A percentile compares a stretch with the other conserved stretches of the same genome.
Evolutionary conservation across 2,888 invertebrate species (phyloP).

Genomic region (Craniophora ligustri): DNA sequence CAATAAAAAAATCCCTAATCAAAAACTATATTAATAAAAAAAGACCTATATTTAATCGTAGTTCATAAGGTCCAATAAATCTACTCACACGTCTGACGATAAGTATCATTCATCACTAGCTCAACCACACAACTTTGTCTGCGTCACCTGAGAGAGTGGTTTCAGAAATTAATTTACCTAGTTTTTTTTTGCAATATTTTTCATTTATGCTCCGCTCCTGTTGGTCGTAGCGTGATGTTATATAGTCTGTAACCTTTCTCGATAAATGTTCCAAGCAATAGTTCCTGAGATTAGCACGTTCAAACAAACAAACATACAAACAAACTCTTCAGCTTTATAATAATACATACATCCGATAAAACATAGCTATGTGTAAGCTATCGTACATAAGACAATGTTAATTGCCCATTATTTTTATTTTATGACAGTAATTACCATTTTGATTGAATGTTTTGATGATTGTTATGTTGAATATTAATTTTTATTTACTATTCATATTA

Average conservation of each 20-base stretch:
- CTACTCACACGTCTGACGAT: neutral
- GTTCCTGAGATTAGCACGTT: neutral
- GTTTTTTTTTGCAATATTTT: no score
- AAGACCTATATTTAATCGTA: no score
- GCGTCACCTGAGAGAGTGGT: no score
- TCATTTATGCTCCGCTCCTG: no score
- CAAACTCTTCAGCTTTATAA: no score
- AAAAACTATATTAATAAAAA: no score
- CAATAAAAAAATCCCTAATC: no score
- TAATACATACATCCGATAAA: neutral
- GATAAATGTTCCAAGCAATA: neutral
- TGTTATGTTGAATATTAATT: conserved; percentile 8
- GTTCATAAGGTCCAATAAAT: neutral
- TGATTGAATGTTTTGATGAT: conserved; percentile 27
- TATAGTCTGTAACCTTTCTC: no score
- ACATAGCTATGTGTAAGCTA: neutral
- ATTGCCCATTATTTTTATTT: conserved; percentile 23
- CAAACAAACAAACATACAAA: neutral
- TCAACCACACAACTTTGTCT: no score
- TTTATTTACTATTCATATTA: conserved; percentile 12
- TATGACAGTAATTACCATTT: conserved; percentile 14
- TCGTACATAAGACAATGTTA: conserved; percentile 7
- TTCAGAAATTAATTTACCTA: no score
- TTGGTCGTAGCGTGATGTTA: no score
- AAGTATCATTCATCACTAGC: no score